These are phyloP conservation scores for Nymphicus hollandicus DNA, from an alignment of 2,113 vertebrate species.

Conservation along the genomic window DNA sequence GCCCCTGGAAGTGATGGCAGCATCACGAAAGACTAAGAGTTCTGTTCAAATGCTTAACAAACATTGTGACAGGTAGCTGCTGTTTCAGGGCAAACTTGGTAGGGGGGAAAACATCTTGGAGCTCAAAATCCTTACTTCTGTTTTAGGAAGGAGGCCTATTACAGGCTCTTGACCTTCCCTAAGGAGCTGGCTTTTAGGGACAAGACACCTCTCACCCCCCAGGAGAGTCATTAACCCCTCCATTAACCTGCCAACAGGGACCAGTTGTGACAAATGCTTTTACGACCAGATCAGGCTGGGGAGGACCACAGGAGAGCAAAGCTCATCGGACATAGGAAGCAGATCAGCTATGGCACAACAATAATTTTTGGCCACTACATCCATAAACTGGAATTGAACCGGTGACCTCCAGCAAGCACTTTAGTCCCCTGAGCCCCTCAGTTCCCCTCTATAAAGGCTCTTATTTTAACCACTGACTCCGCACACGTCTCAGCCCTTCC, in stretches of 20 bases:
- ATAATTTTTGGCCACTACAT: background rate
- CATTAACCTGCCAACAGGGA: background rate
- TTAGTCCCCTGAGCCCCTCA: background rate
- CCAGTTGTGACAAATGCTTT: background rate
- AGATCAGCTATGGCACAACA: background rate
- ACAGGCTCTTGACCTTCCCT: background rate
- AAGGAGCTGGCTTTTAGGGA: background rate
- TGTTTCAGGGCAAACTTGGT: background rate
- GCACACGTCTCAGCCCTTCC: conserved; percentile 33
- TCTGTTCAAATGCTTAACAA: background rate
- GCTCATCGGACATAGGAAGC: background rate
- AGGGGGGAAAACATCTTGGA: rapidly evolving
- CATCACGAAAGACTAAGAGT: background rate
- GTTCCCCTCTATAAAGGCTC: background rate
- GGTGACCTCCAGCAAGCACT: background rate
- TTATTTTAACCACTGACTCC: conserved; percentile 40
- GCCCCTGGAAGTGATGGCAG: background rate
- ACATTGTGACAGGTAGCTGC: background rate
- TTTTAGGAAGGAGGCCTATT: background rate
- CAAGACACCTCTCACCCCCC: background rate
- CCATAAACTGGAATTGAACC: conserved; percentile 16
- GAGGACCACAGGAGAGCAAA: background rate
- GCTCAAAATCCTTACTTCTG: background rate
- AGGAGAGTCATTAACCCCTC: background rate
- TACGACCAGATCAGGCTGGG: background rate